Conservation (phyloP, 2,113 vertebrate species). For the Danionella cerebrum region DNA sequence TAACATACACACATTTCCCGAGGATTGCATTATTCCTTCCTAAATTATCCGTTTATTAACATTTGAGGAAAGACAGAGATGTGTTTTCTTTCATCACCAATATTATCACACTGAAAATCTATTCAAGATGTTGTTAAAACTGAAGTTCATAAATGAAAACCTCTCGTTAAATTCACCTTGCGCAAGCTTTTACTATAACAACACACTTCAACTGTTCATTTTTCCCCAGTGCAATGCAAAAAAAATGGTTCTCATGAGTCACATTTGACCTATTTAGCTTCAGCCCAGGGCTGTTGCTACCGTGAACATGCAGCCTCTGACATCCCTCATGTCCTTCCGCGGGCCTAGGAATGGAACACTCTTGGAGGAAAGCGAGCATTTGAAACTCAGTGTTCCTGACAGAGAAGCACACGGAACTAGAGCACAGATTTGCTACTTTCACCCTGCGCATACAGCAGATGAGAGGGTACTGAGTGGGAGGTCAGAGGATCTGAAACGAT, state of each 20-base stretch:
- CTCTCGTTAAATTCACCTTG: neutral
- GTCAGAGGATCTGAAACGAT: conserved; percentile 15
- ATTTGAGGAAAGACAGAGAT: neutral
- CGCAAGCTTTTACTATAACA: neutral
- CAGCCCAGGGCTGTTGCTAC: conserved; percentile 16
- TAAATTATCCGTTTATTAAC: neutral
- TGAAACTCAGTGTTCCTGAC: conserved; percentile 11
- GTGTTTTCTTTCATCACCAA: neutral
- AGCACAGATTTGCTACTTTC: neutral
- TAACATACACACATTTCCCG: too few species aligned
- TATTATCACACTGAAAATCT: neutral
- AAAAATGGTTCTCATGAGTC: conserved; percentile 15
- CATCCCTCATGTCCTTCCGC: conserved; percentile 6
- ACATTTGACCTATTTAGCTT: conserved; percentile 14
- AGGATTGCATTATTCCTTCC: neutral
- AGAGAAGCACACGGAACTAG: conserved; percentile 2
- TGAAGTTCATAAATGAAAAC: neutral
- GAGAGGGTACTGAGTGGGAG: conserved; percentile 1
- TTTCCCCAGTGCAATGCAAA: neutral
- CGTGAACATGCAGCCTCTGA: conserved; percentile 15
- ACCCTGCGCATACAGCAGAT: neutral
- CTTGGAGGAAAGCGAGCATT: neutral
- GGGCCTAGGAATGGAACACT: neutral
- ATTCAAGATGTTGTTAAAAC: conserved; percentile 12
- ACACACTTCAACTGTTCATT: neutral